Evolutionary conservation across 1,140 invertebrate genomes (phyloP).

Genomic region (Caligus rogercresseyi): DNA sequence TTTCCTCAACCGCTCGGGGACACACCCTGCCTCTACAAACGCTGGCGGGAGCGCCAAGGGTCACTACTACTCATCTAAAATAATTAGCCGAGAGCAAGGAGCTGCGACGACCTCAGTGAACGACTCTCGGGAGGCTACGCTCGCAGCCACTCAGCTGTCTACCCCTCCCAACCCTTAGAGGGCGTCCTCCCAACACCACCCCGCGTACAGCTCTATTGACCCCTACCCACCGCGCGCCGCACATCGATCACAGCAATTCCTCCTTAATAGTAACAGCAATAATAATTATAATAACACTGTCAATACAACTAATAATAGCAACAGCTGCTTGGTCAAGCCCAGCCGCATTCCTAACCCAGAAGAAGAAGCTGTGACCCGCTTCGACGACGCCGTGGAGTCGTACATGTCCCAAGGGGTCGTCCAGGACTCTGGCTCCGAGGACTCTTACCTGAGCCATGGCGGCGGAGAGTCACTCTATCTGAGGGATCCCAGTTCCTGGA

Average conservation of each 20-base stretch:
- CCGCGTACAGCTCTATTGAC: not conserved
- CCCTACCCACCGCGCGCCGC: not conserved
- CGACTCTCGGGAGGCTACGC: not conserved
- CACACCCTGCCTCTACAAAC: not conserved
- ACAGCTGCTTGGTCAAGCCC: not conserved
- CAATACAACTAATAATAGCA: not conserved
- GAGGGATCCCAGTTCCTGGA: not conserved
- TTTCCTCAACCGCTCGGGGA: not conserved
- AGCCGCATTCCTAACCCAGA: not conserved
- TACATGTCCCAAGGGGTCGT: not conserved
- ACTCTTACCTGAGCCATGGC: not conserved
- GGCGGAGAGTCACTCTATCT: not conserved
- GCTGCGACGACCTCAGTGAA: not conserved
- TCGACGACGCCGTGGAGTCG: not conserved
- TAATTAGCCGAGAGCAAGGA: not conserved
- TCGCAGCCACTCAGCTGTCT: not conserved
- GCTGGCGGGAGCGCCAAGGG: no score
- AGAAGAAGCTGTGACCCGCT: not conserved
- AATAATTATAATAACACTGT: no score
- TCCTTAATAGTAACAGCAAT: no score
- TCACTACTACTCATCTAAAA: not conserved
- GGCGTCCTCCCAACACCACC: not conserved
- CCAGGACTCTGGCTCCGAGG: not conserved
- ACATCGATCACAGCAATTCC: no score
- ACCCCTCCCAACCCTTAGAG: not conserved